A percentile compares a stretch with the other conserved stretches of the same genome.
These are phyloP conservation scores for Campoplex capitator DNA, from an alignment of 2,888 invertebrate species.

Conservation along the genomic window DNA sequence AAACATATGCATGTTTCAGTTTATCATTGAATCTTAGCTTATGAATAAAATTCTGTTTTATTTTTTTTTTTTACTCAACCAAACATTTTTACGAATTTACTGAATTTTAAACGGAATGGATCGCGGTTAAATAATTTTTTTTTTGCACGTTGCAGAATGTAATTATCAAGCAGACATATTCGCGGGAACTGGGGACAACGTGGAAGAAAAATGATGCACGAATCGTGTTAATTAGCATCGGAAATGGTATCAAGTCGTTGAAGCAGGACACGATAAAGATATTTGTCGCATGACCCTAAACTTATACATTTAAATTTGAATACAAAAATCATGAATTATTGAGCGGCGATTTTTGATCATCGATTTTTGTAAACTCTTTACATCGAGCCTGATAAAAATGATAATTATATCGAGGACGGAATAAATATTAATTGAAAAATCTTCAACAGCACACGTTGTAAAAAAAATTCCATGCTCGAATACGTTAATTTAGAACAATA, in stretches of 20 bases:
- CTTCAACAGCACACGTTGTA: background rate
- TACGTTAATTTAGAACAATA: background rate
- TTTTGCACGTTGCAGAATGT: background rate
- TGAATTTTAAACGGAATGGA: background rate
- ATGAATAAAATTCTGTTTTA: background rate
- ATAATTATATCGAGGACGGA: slow-evolving; percentile 5
- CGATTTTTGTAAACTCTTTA: background rate
- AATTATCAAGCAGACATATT: background rate
- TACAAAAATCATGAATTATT: slow-evolving; percentile 2
- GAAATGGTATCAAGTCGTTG: slow-evolving; percentile 29
- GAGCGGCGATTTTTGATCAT: background rate
- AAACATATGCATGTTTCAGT: background rate
- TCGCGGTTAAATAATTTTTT: background rate
- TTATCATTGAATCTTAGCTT: background rate
- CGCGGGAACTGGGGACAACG: background rate
- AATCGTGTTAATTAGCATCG: slow-evolving; percentile 17
- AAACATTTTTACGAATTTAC: too few relatives aligned
- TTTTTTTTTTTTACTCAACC: background rate
- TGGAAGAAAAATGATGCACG: background rate
- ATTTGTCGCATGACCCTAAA: slow-evolving; percentile 26
- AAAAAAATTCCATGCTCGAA: background rate
- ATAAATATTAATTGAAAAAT: background rate
- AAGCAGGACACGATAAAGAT: slow-evolving; percentile 21
- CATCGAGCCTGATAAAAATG: background rate
- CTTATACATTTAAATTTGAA: background rate